Percentiles rank a stretch among this genome's conserved stretches.
Conservation (phyloP, 2,113 vertebrate genomes). For the Argyrosomus japonicus region DNA sequence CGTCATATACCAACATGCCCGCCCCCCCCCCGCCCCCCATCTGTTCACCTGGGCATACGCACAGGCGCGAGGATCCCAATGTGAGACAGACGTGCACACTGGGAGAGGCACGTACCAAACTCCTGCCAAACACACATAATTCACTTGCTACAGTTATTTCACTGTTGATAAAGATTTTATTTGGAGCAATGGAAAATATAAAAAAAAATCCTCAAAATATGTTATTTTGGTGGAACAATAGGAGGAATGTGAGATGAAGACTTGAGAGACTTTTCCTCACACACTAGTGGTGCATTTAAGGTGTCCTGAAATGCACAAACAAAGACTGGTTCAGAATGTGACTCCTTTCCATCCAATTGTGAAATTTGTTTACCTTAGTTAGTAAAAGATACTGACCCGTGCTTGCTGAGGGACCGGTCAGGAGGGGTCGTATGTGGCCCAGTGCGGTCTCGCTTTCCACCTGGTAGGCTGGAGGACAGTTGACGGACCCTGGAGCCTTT, state of each 20-base stretch:
- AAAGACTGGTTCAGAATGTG: neutral
- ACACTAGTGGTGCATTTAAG: neutral
- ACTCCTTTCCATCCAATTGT: neutral
- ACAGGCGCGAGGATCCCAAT: constrained; percentile 18
- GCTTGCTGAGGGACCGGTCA: neutral
- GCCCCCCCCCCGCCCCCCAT: constrained; percentile 25
- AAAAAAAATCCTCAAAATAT: neutral
- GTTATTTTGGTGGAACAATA: neutral
- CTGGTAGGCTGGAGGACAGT: constrained; percentile 54
- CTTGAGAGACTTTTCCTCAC: neutral
- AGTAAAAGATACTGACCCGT: constrained; percentile 17
- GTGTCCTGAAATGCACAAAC: constrained; percentile 46
- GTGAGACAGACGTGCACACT: neutral
- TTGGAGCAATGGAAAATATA: neutral
- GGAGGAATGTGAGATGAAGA: neutral
- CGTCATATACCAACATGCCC: constrained; percentile 68
- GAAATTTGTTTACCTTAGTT: neutral
- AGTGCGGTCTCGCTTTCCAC: constrained; percentile 21
- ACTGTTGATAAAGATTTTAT: constrained; percentile 23
- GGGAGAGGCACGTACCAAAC: neutral
- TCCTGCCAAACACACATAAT: neutral
- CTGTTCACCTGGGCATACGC: constrained; percentile 48
- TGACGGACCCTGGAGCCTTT: constrained; percentile 66
- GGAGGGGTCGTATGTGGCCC: neutral
- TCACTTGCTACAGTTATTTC: neutral